Percentiles rank a stretch among this genome's conserved stretches.
Evolutionary conservation across 2,888 invertebrate species (phyloP).

Genomic region (Rhingia rostrata): DNA sequence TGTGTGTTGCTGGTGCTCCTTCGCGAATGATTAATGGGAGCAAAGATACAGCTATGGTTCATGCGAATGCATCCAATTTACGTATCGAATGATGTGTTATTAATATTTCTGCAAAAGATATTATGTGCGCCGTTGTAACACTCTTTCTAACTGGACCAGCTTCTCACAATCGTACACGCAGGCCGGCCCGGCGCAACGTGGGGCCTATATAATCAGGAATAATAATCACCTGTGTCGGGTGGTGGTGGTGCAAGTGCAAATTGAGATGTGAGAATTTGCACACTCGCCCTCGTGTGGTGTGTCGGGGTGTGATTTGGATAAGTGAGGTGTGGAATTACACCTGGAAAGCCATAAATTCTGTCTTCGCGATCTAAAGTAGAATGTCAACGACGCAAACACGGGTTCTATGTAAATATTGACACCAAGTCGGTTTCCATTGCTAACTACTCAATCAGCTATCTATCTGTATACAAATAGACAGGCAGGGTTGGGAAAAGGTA

Average conservation of each 20-base stretch:
- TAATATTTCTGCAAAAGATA: constrained; percentile 72
- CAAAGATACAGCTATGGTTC: constrained; percentile 53
- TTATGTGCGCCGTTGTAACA: constrained; percentile 53
- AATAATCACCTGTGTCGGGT: constrained; percentile 70
- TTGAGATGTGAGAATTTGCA: constrained; percentile 74
- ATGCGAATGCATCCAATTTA: constrained; percentile 73
- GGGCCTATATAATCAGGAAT: constrained; percentile 69
- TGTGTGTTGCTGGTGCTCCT: constrained; percentile 25
- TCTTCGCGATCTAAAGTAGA: constrained; percentile 9
- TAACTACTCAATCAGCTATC: constrained; percentile 66
- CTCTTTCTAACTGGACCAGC: constrained; percentile 68
- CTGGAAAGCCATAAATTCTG: constrained; percentile 55
- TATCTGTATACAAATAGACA: constrained; percentile 3
- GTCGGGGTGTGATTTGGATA: constrained; percentile 31
- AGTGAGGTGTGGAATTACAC: constrained; percentile 27
- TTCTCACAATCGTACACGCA: constrained; percentile 55
- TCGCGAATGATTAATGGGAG: constrained; percentile 66
- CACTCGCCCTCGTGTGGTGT: constrained; percentile 33
- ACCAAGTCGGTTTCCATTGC: constrained; percentile 45
- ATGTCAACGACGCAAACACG: constrained; percentile 30
- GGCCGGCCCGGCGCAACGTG: constrained; percentile 47
- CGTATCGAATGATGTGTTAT: constrained; percentile 74
- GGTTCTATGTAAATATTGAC: constrained; percentile 62
- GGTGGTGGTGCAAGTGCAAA: constrained; percentile 47
- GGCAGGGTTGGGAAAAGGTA: constrained; percentile 9